phyloP scores from a whole-genome alignment of 2,888 invertebrate species.

The Mylabris sibirica region DNA sequence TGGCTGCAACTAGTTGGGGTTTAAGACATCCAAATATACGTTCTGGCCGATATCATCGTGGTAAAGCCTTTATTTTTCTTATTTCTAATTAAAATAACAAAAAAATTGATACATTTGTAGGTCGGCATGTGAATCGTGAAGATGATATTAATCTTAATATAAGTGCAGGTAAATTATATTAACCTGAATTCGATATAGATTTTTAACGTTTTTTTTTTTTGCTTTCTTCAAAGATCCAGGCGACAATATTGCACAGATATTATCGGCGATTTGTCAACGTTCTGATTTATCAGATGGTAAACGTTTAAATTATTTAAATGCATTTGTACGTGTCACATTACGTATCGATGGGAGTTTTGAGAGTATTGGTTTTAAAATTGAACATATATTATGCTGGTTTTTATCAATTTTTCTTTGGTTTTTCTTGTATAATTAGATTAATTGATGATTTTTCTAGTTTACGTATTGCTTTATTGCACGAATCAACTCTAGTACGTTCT shows the following conservation, averaged over 20 bases:
- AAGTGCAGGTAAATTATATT: conserved; percentile 61
- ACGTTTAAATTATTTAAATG: conserved; percentile 87
- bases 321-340: conserved; percentile 80
- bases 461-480: conserved; percentile 83
- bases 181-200: not conserved
- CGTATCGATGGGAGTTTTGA: conserved; percentile 68
- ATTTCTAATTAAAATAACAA: conserved; percentile 25
- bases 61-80: conserved; percentile 44
- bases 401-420: not conserved
- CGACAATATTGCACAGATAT: conserved; percentile 71
- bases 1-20: conserved; percentile 67
- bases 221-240: conserved; percentile 62
- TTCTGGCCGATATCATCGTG: conserved; percentile 62
- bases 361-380: conserved; percentile 75
- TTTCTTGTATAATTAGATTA: conserved; percentile 1
- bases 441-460: conserved; percentile 68
- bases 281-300: conserved; percentile 74
- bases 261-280: conserved; percentile 69
- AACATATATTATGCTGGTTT: conserved; percentile 84
- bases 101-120: conserved; percentile 16
- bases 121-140: conserved; percentile 27
- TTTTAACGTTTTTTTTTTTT: conserved; percentile 28
- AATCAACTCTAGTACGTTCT: conserved; percentile 88
- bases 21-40: conserved; percentile 61
- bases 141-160: conserved; percentile 63